Conservation (phyloP, 1,140 invertebrate species). For the Pseudomyrmex dendroicus region DNA sequence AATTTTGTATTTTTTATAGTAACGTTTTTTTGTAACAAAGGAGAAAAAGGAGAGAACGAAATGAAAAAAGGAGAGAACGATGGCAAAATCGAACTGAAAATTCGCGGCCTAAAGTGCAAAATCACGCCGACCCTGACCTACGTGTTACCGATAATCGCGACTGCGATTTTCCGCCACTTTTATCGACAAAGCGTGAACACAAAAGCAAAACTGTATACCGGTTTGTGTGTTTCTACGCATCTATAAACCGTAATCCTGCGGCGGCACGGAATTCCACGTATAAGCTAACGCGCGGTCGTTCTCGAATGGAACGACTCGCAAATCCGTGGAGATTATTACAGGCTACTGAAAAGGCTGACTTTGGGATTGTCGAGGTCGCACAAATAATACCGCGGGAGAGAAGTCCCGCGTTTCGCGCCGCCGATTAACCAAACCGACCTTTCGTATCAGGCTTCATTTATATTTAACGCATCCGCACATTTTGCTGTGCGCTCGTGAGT, state of each 20-base stretch:
- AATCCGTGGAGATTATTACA: constrained; percentile 76
- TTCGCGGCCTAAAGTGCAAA: no score
- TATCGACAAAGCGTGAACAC: constrained; percentile 1
- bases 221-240: not conserved
- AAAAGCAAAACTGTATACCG: constrained; percentile 9
- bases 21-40: no score
- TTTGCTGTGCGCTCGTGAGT: constrained; percentile 32
- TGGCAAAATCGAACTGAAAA: no score
- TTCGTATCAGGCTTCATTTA: constrained; percentile 54
- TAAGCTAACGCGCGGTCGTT: constrained; percentile 66
- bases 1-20: no score
- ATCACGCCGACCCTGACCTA: no score
- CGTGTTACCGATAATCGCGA: constrained; percentile 32
- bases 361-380: constrained; percentile 49
- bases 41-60: no score
- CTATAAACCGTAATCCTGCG: constrained; percentile 64
- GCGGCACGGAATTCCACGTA: constrained; percentile 63
- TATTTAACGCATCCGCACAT: constrained; percentile 50
- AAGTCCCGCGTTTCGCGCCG: constrained; percentile 56
- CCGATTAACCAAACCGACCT: constrained; percentile 39
- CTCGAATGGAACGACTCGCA: constrained; percentile 68
- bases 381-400: constrained; percentile 55
- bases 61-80: no score
- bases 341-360: constrained; percentile 34
- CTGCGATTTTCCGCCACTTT: not conserved